Evolutionary conservation across 2,113 vertebrate genomes (phyloP).

Genomic region (Notarius lentiginosus): DNA sequence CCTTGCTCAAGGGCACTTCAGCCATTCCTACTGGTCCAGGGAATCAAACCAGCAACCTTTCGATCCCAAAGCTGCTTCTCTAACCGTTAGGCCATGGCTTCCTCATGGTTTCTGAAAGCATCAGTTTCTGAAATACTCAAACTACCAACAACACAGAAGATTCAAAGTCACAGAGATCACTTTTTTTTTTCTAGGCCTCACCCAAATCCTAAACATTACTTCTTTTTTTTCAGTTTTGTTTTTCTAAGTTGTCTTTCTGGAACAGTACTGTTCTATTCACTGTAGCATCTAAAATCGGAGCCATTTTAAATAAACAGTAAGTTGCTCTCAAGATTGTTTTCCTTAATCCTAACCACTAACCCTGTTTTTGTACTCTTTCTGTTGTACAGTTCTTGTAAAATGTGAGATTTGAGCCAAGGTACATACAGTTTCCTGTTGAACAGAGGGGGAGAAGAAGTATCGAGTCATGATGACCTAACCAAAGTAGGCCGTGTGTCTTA

Average conservation of each 20-base stretch:
- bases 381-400: background rate
- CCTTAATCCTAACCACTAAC: background rate
- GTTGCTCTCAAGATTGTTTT: background rate
- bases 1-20: too few species aligned
- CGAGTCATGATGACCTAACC: background rate
- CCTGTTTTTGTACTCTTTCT: background rate
- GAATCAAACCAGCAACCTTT: too few species aligned
- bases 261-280: background rate
- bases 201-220: background rate
- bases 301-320: background rate
- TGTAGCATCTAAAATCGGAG: background rate
- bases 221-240: background rate
- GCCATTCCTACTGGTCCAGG: too few species aligned
- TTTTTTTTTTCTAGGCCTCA: background rate
- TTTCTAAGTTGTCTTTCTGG: background rate
- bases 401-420: background rate
- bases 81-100: too few species aligned
- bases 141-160: background rate
- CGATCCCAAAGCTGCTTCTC: too few species aligned
- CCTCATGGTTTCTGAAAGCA: background rate
- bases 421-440: background rate
- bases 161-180: background rate
- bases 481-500: slow-evolving; percentile 12
- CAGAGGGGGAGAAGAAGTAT: too few species aligned
- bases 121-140: background rate